Conservation (phyloP, 2,113 vertebrate species). For the Dendropsophus ebraccatus region DNA sequence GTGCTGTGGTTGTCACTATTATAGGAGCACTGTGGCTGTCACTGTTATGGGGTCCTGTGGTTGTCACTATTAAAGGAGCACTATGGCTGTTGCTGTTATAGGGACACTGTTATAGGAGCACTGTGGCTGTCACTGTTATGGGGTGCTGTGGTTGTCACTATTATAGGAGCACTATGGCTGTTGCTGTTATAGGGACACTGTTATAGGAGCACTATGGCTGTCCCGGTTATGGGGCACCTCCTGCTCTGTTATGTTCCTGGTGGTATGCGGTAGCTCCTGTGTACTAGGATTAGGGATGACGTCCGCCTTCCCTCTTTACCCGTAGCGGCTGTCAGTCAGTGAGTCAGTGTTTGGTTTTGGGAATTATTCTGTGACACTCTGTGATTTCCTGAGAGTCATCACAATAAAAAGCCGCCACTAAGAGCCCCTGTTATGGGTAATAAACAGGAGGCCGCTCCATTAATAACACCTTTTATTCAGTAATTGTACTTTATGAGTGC, state of each 20-base stretch:
- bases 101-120: too few relatives aligned
- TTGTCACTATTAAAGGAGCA: too few relatives aligned
- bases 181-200: too few relatives aligned
- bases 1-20: neutral
- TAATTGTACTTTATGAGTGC: slow-evolving; percentile 15
- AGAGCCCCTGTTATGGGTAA: neutral
- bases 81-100: too few relatives aligned
- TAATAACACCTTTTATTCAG: slow-evolving; percentile 31
- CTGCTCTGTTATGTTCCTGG: too few relatives aligned
- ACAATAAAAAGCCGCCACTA: neutral
- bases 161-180: too few relatives aligned
- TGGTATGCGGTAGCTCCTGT: too few relatives aligned
- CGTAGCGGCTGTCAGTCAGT: neutral
- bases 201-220: too few relatives aligned
- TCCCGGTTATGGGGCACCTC: too few relatives aligned
- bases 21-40: neutral
- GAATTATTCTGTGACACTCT: neutral
- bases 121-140: too few relatives aligned
- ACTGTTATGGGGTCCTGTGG: neutral
- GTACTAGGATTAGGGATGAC: neutral
- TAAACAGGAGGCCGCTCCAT: neutral
- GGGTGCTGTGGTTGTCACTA: too few relatives aligned
- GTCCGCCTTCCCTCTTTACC: neutral
- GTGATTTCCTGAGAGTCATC: slow-evolving; percentile 14
- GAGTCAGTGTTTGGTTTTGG: neutral